A percentile compares a stretch with the other conserved stretches of the same genome.
These are phyloP conservation scores for Podilymbus podiceps DNA, from an alignment of 2,113 vertebrate genomes.

Conservation along the genomic window DNA sequence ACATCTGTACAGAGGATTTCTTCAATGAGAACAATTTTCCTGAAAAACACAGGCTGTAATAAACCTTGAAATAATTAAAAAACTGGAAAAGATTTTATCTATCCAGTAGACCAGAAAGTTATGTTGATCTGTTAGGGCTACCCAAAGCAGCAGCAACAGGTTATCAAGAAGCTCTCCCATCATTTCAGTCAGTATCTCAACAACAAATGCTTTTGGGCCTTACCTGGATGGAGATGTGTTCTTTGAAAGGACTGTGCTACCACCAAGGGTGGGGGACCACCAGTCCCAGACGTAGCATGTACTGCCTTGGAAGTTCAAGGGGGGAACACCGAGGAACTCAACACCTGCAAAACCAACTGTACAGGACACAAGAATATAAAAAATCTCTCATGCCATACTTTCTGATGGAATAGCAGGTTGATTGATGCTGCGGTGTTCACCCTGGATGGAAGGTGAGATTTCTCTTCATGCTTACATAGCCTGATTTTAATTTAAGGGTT, in stretches of 20 bases:
- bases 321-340: background rate
- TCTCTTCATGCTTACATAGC: background rate
- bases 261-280: background rate
- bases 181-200: background rate
- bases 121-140: background rate
- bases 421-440: slow-evolving; percentile 23
- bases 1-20: background rate
- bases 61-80: background rate
- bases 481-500: slow-evolving; percentile 40
- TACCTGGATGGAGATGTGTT: background rate
- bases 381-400: background rate
- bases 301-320: background rate
- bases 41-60: background rate
- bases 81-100: background rate
- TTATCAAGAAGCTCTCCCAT: background rate
- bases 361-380: background rate
- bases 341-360: background rate
- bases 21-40: background rate
- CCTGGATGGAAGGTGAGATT: slow-evolving; percentile 3
- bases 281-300: fast-evolving
- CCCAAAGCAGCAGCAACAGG: background rate
- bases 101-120: background rate
- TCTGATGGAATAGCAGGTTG: background rate
- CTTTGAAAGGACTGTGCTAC: background rate
- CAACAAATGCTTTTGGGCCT: background rate